phyloP scores from a whole-genome alignment of 2,797 vertebrate genomes.

The Setipinna tenuifilis region DNA sequence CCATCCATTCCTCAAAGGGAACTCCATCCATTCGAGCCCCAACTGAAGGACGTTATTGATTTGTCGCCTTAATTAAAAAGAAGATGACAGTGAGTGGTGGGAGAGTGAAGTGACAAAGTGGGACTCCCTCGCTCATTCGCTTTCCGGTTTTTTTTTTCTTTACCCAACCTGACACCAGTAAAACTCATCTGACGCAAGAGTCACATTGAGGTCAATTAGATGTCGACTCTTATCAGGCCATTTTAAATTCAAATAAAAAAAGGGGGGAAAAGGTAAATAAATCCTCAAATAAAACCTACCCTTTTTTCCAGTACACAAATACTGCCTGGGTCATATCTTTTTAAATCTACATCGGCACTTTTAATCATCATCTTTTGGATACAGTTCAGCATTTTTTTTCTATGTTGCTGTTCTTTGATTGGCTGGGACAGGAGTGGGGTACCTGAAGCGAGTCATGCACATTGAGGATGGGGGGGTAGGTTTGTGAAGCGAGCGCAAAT shows the following conservation, averaged over 20 bases:
- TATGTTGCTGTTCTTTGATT: neutral
- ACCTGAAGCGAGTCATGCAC: neutral
- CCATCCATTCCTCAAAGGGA: neutral
- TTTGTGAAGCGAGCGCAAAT: neutral
- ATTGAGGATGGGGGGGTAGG: neutral
- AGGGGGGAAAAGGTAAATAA: neutral
- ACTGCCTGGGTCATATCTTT: neutral
- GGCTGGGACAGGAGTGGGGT: neutral
- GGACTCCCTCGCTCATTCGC: neutral
- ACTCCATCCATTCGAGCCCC: neutral
- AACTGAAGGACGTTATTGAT: constrained; percentile 32
- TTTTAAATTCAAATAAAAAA: neutral
- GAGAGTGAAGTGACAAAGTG: neutral
- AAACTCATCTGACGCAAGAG: neutral
- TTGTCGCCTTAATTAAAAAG: constrained; percentile 2
- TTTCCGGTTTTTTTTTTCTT: neutral
- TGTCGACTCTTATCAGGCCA: neutral
- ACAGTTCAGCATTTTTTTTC: neutral
- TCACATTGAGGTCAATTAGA: neutral
- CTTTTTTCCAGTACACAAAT: neutral
- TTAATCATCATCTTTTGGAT: neutral
- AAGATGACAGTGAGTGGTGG: neutral
- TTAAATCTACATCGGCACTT: neutral
- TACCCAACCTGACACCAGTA: neutral
- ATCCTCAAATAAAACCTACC: neutral